A percentile compares a stretch with the other conserved stretches of the same genome.
Conservation (phyloP, 2,888 invertebrate genomes). For the Rhaphigaster nebulosa region DNA sequence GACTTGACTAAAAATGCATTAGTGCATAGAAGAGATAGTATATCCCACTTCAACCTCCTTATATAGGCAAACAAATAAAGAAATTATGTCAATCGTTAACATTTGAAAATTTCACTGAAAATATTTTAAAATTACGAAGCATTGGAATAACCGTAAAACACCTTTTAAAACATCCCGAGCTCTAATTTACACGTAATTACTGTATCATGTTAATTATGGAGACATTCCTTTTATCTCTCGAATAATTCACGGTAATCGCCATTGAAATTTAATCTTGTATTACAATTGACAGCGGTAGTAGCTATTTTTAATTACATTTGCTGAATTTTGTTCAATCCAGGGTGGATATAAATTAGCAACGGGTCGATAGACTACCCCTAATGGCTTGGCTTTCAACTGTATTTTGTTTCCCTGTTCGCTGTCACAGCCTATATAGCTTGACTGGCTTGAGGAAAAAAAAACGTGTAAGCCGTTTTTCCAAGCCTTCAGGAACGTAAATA, state of each 20-base stretch:
- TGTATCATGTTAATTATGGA: too few species aligned
- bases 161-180: too few species aligned
- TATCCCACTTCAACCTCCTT: too few species aligned
- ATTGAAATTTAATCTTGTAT: not conserved
- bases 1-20: too few species aligned
- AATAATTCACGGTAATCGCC: not conserved
- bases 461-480: not conserved
- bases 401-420: not conserved
- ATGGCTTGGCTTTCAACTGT: not conserved
- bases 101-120: too few species aligned
- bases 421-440: not conserved
- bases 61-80: too few species aligned
- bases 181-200: too few species aligned
- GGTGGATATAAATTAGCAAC: not conserved
- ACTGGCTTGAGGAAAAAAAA: not conserved
- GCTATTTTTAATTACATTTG: not conserved
- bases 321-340: not conserved
- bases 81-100: too few species aligned
- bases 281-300: not conserved
- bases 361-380: not conserved
- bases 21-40: too few species aligned
- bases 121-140: too few species aligned
- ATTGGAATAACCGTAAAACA: too few species aligned
- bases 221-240: not conserved
- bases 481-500: not conserved